phyloP scores from a whole-genome alignment of 2,113 vertebrate species.

The Anarrhichthys ocellatus region DNA sequence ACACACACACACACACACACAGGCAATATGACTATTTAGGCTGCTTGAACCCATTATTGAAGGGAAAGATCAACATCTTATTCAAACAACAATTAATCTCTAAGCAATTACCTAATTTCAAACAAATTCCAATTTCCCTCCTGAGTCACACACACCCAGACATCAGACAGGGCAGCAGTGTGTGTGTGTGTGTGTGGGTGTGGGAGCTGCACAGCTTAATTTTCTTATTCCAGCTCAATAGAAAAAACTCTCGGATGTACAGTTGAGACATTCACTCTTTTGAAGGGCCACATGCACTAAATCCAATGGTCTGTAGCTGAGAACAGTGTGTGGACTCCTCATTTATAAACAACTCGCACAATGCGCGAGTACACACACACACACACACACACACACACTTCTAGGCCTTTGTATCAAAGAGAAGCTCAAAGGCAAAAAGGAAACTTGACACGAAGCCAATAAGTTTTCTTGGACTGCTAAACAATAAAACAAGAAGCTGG shows the following conservation, averaged over 20 bases:
- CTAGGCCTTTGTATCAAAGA: slow-evolving; percentile 27
- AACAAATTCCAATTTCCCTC: slow-evolving; percentile 21
- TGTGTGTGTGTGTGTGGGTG: slow-evolving; percentile 3
- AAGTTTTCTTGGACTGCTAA: slow-evolving; percentile 51
- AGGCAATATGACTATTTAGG: background rate
- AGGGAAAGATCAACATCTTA: slow-evolving; percentile 16
- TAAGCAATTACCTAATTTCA: slow-evolving; percentile 53
- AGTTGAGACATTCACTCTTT: slow-evolving; percentile 31
- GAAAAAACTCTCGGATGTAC: slow-evolving; percentile 9
- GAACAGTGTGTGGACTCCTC: slow-evolving; percentile 7
- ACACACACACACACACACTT: slow-evolving; percentile 30
- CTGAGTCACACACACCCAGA: slow-evolving; percentile 43
- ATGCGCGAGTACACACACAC: background rate
- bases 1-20: slow-evolving; percentile 10
- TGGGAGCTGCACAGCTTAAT: background rate
- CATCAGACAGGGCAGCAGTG: slow-evolving; percentile 11
- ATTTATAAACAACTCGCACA: slow-evolving; percentile 8
- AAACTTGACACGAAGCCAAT: slow-evolving; percentile 64
- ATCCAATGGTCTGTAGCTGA: background rate
- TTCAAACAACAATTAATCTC: slow-evolving; percentile 39
- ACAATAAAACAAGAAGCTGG: slow-evolving; percentile 68
- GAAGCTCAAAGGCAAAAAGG: slow-evolving; percentile 38
- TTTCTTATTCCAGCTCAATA: slow-evolving; percentile 23
- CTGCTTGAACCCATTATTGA: slow-evolving; percentile 10
- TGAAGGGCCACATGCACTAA: slow-evolving; percentile 17